Evolutionary conservation across 2,113 vertebrate species (phyloP), one percentile per base, ranked within the genome.

Genomic region (Typhlomys cinereus): DNA sequence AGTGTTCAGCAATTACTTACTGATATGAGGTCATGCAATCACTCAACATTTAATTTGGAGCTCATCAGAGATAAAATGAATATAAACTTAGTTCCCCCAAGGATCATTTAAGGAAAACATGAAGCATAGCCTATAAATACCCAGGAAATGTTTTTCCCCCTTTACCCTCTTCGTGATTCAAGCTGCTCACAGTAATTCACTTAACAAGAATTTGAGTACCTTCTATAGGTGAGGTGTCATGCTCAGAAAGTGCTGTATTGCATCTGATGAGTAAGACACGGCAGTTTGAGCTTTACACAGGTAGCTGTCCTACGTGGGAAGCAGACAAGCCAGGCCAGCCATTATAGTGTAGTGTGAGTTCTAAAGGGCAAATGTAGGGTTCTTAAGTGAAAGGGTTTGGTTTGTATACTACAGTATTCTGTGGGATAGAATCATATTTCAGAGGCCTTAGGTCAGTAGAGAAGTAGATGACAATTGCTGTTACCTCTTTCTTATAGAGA

Each of bases 21-120:
- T 59, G 57, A 81, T 70, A 39, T 13, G 67, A 82, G 84, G 92
- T 66, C 90, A 61, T 34, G 39, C 31, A 74, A 9, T 96, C 85
- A 74, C 76, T 95, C 90, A 59, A 17, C 82, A 83, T 91, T 94
- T 94, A 88, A 95, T 91, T 93, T 90, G 82, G 62, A 90, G 64
- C 64, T 79, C 57, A 93, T 91, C 84, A 91, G 73, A 93, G 67
- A 74, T 62, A 78, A 85, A 85, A 70, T 90, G 81, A 91, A 88
- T 84, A 73, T 93, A 88, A 95, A 90, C 25, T 80, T 89, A 52
- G 61, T 78, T 94, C 76, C 88, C 57, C 39, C 61, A 94, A 94
- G 92, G 81, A 57, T 83, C 71, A 34, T 85, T 94, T 93, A 93
- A 94, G 75, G 76, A 84, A 95, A 89, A 66, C 78, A 88, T 76